Conservation (phyloP, 2,888 invertebrate species). For the Euplexia lucipara region DNA sequence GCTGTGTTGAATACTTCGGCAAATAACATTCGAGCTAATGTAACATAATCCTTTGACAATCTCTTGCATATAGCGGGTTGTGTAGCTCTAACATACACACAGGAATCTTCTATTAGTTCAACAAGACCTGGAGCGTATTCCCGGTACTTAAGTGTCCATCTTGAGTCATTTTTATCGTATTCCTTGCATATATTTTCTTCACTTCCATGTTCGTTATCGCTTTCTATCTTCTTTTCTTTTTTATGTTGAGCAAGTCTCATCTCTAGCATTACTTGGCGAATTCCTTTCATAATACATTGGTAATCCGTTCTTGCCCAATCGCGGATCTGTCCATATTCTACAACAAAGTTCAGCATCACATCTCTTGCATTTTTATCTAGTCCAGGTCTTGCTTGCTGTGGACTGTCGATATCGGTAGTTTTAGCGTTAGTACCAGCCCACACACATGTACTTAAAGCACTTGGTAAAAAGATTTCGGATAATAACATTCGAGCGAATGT, state of each 20-base stretch:
- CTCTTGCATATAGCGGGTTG: too few relatives aligned
- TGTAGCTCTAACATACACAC: too few relatives aligned
- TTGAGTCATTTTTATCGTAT: background rate
- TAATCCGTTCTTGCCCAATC: slow-evolving; percentile 5
- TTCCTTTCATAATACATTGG: slow-evolving; percentile 3
- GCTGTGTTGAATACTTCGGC: too few relatives aligned
- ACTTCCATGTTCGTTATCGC: background rate
- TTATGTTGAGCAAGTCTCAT: slow-evolving; percentile 1
- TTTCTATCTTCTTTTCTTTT: background rate
- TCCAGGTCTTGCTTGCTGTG: background rate
- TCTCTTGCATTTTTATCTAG: slow-evolving; percentile 10
- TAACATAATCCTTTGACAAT: too few relatives aligned
- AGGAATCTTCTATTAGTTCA: too few relatives aligned
- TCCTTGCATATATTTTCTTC: background rate
- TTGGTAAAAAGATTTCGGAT: slow-evolving; percentile 15
- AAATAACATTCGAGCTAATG: too few relatives aligned
- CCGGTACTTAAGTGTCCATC: background rate
- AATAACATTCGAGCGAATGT: background rate
- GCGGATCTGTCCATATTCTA: background rate
- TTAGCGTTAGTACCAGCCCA: background rate
- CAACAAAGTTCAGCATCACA: slow-evolving; percentile 4
- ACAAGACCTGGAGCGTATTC: too few relatives aligned
- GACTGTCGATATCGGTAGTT: background rate
- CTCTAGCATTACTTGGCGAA: slow-evolving; percentile 16
- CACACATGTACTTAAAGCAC: slow-evolving; percentile 11